Base-by-base conservation (phyloP, 2,888 invertebrate genomes). In the Philaethria dido region DNA sequence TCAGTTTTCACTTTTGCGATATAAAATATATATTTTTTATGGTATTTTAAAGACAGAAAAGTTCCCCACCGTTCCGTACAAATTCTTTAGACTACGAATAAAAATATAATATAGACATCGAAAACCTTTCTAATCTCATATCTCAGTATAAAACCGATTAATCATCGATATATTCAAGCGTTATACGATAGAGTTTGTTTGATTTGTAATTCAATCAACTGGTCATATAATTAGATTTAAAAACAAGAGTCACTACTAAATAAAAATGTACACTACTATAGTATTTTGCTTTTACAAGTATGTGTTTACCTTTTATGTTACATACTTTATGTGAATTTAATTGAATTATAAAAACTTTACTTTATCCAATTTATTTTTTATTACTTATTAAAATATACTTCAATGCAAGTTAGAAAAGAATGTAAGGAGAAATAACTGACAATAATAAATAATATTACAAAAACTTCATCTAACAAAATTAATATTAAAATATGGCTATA, bases 121-220 rank as follows among this genome's bases (percentile, higher is more conserved):
- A 29, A 61, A n/a, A n/a, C n/a, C 22, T 61, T 64, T 59, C 36
- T 59, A 57, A 61, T 64, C 64, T 62, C 42, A n/a, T 39, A 57
- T 62, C n/a, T 50, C 9, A n/a, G 50, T 44, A 52, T 60, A 9
- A 48, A 59, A 36, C 18, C 57, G 55, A 68, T 69, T 64, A 59
- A 69, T 67, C 55, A 55, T 63, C 62, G 36, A 16, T 33, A 22
- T 57, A 45, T 57, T 39, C 44, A 59, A 64, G 61, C 64, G 54
- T 67, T 62, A 67, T 25, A 45, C 22, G 55, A 64, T 61, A 45
- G n/a, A 47, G 59, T 47, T 47, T 44, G 29, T 68, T 29, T 54
- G 59, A 68, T 68, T 64, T 68, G 68, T 64, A 59, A 69, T 69
- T 69, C 68, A 69, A 69, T 64, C 64, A 67, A 59, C 69, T 50